A percentile compares a stretch with the other conserved stretches of the same genome.
These are phyloP conservation scores for Pseudochirops corinnae DNA, from an alignment of 2,797 vertebrate genomes.

Conservation along the genomic window DNA sequence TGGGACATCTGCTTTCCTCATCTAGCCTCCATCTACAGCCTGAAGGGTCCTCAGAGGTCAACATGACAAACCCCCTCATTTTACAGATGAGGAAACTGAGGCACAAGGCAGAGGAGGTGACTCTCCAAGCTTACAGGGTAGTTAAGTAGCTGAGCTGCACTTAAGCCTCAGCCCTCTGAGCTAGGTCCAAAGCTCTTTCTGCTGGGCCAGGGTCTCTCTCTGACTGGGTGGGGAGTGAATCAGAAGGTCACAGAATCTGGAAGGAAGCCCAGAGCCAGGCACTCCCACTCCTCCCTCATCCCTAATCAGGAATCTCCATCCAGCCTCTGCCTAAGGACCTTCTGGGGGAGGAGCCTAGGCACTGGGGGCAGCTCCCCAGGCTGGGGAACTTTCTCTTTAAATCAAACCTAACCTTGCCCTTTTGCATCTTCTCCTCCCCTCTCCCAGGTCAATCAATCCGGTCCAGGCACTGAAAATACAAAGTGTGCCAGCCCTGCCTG, in stretches of 20 bases:
- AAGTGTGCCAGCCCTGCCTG: not conserved
- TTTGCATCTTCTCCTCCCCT: not conserved
- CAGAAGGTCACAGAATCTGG: not conserved
- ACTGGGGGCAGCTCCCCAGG: not conserved
- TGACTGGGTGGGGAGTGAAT: not conserved
- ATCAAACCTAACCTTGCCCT: no score
- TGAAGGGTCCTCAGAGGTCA: not conserved
- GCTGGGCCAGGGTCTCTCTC: not conserved
- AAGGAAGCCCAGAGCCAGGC: not conserved
- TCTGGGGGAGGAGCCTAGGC: not conserved
- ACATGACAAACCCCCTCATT: not conserved
- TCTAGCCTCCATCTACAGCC: not conserved
- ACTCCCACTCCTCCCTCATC: no score
- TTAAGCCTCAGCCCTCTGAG: not conserved
- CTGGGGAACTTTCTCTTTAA: not conserved
- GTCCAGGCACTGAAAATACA: not conserved
- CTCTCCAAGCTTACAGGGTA: not conserved
- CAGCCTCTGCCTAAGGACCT: not conserved
- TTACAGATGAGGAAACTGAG: not conserved
- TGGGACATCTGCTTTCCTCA: not conserved
- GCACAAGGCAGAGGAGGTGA: not conserved
- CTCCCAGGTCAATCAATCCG: not conserved
- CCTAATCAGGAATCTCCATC: not conserved
- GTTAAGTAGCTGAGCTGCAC: not conserved
- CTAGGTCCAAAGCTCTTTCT: not conserved